Percentiles rank a stretch among this genome's conserved stretches.
phyloP scores from a whole-genome alignment of 2,888 invertebrate genomes.

The Drosophila fulvimacula region DNA sequence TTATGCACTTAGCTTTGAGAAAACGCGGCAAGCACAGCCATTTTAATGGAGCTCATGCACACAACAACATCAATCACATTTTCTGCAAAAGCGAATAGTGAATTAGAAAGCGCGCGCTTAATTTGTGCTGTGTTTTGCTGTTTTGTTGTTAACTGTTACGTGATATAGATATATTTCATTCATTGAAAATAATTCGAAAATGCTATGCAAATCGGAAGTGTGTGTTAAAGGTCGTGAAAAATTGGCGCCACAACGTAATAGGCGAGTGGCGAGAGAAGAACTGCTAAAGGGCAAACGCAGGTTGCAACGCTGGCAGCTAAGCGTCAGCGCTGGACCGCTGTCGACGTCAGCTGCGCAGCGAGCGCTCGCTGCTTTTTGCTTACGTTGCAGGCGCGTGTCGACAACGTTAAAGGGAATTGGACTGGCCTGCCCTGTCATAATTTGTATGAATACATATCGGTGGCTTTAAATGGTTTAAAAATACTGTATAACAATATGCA shows the following conservation, averaged over 20 bases:
- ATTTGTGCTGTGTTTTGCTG: neutral
- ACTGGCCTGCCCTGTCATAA: slow-evolving; percentile 4
- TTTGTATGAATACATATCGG: slow-evolving; percentile 12
- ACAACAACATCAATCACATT: slow-evolving; percentile 2
- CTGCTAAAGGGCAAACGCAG: slow-evolving; percentile 23
- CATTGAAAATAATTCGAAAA: slow-evolving; percentile 31
- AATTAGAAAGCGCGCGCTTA: slow-evolving; percentile 49
- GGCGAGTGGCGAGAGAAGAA: neutral
- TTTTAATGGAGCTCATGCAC: slow-evolving; percentile 47
- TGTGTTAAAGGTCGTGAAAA: slow-evolving; percentile 17
- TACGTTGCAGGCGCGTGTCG: slow-evolving; percentile 53
- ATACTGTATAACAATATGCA: slow-evolving; percentile 29
- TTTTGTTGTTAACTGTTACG: slow-evolving; percentile 12
- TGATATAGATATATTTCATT: slow-evolving; percentile 43
- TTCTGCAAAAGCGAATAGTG: slow-evolving; percentile 5
- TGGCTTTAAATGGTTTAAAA: slow-evolving; percentile 31
- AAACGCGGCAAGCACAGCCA: slow-evolving; percentile 59
- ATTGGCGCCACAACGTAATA: slow-evolving; percentile 1
- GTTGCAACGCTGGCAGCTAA: slow-evolving; percentile 51
- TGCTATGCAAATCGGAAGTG: slow-evolving; percentile 12
- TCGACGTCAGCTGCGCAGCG: slow-evolving; percentile 4
- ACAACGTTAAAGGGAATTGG: slow-evolving; percentile 2
- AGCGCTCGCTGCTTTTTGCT: slow-evolving; percentile 19
- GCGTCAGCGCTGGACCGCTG: slow-evolving; percentile 1
- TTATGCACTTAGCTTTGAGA: slow-evolving; percentile 27